Percentiles rank a stretch among this genome's conserved stretches.
phyloP scores from a whole-genome alignment of 2,888 invertebrate genomes.

The Hypomecis atomaria region DNA sequence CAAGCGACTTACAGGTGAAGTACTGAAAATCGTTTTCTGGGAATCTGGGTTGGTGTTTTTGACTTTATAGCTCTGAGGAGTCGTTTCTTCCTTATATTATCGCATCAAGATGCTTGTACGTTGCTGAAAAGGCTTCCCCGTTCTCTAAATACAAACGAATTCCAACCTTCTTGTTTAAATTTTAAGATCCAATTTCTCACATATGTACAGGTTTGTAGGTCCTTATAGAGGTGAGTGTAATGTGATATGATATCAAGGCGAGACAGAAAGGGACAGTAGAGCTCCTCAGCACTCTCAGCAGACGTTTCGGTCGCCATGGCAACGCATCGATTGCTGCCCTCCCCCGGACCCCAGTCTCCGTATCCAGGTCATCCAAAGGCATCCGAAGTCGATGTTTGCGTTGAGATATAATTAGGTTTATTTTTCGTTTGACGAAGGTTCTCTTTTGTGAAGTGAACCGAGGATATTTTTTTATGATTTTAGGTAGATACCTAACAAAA shows the following conservation, averaged over 20 bases:
- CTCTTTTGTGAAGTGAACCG: neutral
- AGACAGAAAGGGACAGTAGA: constrained; percentile 84
- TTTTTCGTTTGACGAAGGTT: neutral
- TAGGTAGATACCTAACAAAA: no score
- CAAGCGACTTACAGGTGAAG: constrained; percentile 28
- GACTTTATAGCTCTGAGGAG: constrained; percentile 71
- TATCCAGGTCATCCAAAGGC: constrained; percentile 80
- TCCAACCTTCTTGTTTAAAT: constrained; percentile 5
- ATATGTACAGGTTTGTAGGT: constrained; percentile 32
- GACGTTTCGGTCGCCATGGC: constrained; percentile 82
- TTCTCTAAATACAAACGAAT: constrained; percentile 29
- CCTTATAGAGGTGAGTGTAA: constrained; percentile 49
- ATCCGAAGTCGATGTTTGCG: constrained; percentile 54
- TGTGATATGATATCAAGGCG: constrained; percentile 84
- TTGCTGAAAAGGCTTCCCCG: constrained; percentile 45
- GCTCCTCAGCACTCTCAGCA: constrained; percentile 84
- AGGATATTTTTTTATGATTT: neutral
- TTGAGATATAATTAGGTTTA: constrained; percentile 46
- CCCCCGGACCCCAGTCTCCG: constrained; percentile 63
- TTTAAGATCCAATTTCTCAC: constrained; percentile 24
- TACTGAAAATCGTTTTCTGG: constrained; percentile 31
- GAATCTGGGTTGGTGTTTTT: constrained; percentile 53
- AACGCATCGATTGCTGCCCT: constrained; percentile 80
- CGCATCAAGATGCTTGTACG: constrained; percentile 64
- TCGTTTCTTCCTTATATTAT: constrained; percentile 78